A percentile compares a stretch with the other conserved stretches of the same genome.
phyloP scores from a whole-genome alignment of 2,888 invertebrate species.

The Brassicogethes aeneus region DNA sequence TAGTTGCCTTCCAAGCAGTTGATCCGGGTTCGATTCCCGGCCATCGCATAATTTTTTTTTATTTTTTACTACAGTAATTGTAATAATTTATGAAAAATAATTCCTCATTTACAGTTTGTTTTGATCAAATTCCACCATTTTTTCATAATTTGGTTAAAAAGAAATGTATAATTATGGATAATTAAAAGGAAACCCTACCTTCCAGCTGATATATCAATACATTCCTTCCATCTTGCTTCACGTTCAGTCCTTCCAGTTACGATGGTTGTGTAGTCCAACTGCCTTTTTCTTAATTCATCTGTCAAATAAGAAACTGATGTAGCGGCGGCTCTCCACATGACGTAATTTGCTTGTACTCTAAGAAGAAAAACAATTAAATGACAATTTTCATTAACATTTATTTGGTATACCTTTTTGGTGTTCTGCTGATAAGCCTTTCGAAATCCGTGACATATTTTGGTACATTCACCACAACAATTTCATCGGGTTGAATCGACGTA shows the following conservation, averaged over 20 bases:
- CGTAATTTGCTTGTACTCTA: constrained; percentile 77
- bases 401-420: constrained; percentile 43
- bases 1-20: constrained; percentile 44
- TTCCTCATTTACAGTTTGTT: not conserved
- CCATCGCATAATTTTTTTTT: constrained; percentile 32
- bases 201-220: constrained; percentile 69
- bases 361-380: constrained; percentile 2
- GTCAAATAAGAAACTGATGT: constrained; percentile 74
- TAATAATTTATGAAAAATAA: no score
- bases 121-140: not conserved
- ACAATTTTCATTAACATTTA: constrained; percentile 1
- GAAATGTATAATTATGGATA: no score
- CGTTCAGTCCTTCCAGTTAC: constrained; percentile 77
- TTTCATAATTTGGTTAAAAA: not conserved
- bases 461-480: constrained; percentile 76
- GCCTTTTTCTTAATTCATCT: constrained; percentile 67
- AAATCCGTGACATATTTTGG: constrained; percentile 70
- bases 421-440: constrained; percentile 48
- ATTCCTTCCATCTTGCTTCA: constrained; percentile 88
- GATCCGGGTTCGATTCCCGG: constrained; percentile 44
- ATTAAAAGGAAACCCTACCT: constrained; percentile 47
- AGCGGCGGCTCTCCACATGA: constrained; percentile 84
- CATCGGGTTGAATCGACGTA: constrained; percentile 53
- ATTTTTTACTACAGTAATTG: no score
- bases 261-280: constrained; percentile 71